Evolutionary conservation across 2,888 invertebrate species (phyloP), one percentile per base, ranked within the genome.

Genomic region (Kuschelorhynchus macadamiae): DNA sequence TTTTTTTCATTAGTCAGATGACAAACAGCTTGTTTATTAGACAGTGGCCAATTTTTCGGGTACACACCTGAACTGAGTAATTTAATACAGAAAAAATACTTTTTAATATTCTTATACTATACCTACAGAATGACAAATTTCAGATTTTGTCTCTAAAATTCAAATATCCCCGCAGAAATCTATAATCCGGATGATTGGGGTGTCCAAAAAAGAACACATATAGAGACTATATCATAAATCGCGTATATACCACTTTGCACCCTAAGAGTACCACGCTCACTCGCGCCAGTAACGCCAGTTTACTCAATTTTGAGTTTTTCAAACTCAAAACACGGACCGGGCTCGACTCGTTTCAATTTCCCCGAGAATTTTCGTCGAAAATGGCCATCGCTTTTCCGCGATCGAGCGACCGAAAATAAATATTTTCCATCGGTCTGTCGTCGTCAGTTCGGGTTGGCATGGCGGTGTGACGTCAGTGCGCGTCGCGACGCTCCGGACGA

Each of bases 391-490:
- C 32, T 57, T 59, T 46, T 46, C 49, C 36, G 20, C 50, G 7
- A 5, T 5, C 25, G 39, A 62, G 61, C 57, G 67, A 55, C 67
- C 70, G 57, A 70, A 70, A 70, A 71, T 71, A 71, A 71, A 71
- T 71, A 71, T 64, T 67, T 67, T 65, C 59, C 61, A 61, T 50
- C 47, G 59, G 59, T 25, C 17, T 39, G 36, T 36, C 42, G 36
- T 36, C 42, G 55, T 67, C 56, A 61, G 50, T 56, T 67, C 67
- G 62, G 66, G 56, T 70, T 82, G 79, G 82, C 83, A 82, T 82
- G 79, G 77, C 77, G 78, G 75, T 70, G 76, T 83, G 82, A 83
- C 83, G 83, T 82, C 82, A 82, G 74, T 77, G 67, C 78, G 80
- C 80, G 63, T 63, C 62, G 80, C 79, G 76, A 52, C 63, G 64